These are phyloP conservation scores for Hippocampus zosterae DNA, from an alignment of 2,113 vertebrate genomes.

Conservation along the genomic window DNA sequence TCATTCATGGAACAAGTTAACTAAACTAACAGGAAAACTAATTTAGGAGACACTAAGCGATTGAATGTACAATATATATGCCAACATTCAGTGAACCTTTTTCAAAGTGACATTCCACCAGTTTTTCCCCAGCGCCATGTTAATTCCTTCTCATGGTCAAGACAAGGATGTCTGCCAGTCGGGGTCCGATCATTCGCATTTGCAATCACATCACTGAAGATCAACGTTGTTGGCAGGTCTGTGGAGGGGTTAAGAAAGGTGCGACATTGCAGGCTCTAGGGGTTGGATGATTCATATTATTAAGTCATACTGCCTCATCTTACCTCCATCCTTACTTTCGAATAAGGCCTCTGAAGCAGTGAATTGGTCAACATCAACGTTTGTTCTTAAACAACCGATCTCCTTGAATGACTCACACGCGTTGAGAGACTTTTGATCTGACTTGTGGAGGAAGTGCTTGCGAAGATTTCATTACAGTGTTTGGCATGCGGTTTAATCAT, in stretches of 20 bases:
- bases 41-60: no score
- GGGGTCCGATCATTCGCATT: neutral
- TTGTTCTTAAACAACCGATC: neutral
- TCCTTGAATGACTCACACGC: neutral
- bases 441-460: neutral
- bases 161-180: neutral
- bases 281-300: neutral
- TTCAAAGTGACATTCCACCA: no score
- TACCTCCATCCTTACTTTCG: no score
- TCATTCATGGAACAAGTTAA: no score
- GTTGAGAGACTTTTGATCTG: neutral
- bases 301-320: neutral
- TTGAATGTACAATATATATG: no score
- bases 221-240: neutral
- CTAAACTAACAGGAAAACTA: no score
- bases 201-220: neutral
- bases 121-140: no score
- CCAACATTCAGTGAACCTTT: no score
- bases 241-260: neutral
- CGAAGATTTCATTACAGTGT: neutral
- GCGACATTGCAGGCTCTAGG: neutral
- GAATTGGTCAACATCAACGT: neutral
- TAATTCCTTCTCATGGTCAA: no score
- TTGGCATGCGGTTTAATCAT: neutral
- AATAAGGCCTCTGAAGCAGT: neutral